Percentiles rank a stretch among this genome's conserved stretches.
phyloP scores from a whole-genome alignment of 2,113 vertebrate genomes.

The Varanus salvator region DNA sequence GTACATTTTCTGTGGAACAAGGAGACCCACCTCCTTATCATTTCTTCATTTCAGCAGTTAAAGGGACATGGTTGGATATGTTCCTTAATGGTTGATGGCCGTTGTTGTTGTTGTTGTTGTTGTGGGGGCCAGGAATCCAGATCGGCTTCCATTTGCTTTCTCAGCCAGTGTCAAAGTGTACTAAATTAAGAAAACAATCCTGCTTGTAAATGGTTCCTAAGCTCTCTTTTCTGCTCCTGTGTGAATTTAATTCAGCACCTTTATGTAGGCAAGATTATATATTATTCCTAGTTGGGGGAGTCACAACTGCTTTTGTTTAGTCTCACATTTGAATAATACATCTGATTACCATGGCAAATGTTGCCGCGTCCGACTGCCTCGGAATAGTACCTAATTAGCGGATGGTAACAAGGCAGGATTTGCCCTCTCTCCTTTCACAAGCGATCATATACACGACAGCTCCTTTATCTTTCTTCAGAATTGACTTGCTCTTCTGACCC shows the following conservation, averaged over 20 bases:
- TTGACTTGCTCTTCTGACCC: conserved; percentile 83
- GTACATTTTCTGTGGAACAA: conserved; percentile 27
- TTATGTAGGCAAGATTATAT: conserved; percentile 54
- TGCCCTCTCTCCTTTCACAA: conserved; percentile 80
- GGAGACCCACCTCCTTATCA: conserved; percentile 22
- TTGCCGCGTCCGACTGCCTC: conserved; percentile 69
- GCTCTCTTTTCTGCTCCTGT: conserved; percentile 29
- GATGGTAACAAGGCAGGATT: conserved; percentile 82
- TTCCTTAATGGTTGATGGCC: too few species aligned
- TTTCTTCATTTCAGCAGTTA: conserved; percentile 49
- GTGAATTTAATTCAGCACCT: conserved; percentile 59
- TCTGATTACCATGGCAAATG: conserved; percentile 83
- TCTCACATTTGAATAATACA: conserved; percentile 80
- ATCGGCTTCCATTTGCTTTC: conserved; percentile 48
- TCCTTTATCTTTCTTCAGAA: conserved; percentile 84
- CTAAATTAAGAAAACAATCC: conserved; percentile 29
- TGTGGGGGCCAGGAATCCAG: background rate
- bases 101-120: too few species aligned
- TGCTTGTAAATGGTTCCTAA: conserved; percentile 25
- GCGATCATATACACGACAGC: conserved; percentile 78
- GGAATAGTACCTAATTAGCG: conserved; percentile 86
- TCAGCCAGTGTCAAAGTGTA: conserved; percentile 24
- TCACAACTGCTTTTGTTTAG: conserved; percentile 71
- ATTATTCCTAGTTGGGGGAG: conserved; percentile 54
- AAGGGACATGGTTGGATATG: conserved; percentile 39